Evolutionary conservation across 2,888 invertebrate species (phyloP).

Genomic region (Torymus tubicola): DNA sequence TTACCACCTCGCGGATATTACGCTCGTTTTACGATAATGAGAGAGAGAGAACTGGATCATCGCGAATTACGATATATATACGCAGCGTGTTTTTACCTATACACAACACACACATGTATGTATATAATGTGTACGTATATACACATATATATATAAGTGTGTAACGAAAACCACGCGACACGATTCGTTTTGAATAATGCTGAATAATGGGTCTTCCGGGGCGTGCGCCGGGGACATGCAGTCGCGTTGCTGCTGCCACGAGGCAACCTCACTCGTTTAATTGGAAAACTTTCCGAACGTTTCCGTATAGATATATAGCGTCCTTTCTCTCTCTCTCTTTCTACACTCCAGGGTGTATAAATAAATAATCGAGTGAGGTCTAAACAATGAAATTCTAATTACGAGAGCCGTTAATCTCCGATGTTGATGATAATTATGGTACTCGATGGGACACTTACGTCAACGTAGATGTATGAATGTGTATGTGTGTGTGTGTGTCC

Average conservation of each 20-base stretch:
- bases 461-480: constrained; percentile 6
- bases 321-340: neutral
- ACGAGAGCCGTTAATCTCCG: constrained; percentile 10
- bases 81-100: too few relatives aligned
- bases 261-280: constrained; percentile 22
- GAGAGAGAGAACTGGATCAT: too few relatives aligned
- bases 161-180: neutral
- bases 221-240: neutral
- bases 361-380: constrained; percentile 41
- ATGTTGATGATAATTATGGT: neutral
- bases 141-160: too few relatives aligned
- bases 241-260: too few relatives aligned
- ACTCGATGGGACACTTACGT: constrained; percentile 5
- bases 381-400: constrained; percentile 35
- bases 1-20: too few relatives aligned
- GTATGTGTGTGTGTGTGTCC: neutral
- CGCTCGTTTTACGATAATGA: too few relatives aligned
- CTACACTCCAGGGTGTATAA: neutral
- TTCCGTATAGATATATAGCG: neutral
- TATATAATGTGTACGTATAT: too few relatives aligned
- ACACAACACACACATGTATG: too few relatives aligned
- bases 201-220: constrained; percentile 42
- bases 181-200: constrained; percentile 7
- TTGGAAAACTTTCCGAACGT: constrained; percentile 47
- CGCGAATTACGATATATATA: too few relatives aligned